phyloP scores from a whole-genome alignment of 2,113 vertebrate genomes.

The Boleophthalmus pectinirostris region DNA sequence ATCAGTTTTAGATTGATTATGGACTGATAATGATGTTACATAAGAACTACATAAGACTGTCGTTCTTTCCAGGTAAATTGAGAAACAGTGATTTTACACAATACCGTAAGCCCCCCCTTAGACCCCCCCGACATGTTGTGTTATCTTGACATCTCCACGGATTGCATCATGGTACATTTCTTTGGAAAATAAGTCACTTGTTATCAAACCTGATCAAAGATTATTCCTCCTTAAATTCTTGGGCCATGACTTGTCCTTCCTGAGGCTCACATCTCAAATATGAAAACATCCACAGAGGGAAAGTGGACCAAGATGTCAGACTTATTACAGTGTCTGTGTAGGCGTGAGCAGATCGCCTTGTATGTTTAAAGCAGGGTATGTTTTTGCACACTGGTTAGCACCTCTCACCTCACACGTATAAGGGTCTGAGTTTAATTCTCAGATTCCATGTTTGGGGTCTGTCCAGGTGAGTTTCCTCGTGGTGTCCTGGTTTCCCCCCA shows the following conservation, averaged over 20 bases:
- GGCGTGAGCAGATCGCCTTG: too few relatives aligned
- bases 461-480: background rate
- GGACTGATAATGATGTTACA: background rate
- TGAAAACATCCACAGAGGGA: slow-evolving; percentile 7
- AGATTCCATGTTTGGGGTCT: too few relatives aligned
- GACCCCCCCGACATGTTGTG: background rate
- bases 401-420: too few relatives aligned
- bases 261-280: slow-evolving; percentile 15
- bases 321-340: background rate
- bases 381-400: too few relatives aligned
- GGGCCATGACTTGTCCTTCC: slow-evolving; percentile 2
- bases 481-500: background rate
- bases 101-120: background rate
- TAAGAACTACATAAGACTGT: background rate
- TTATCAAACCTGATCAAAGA: slow-evolving; percentile 8
- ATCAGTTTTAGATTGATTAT: background rate
- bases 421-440: too few relatives aligned
- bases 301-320: slow-evolving; percentile 16
- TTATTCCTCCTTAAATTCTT: slow-evolving; percentile 7
- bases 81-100: background rate
- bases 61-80: background rate
- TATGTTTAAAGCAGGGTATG: too few relatives aligned
- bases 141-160: background rate
- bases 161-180: background rate
- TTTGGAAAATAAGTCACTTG: slow-evolving; percentile 1